Evolutionary conservation across 2,113 vertebrate species (phyloP), one percentile per base, ranked within the genome.

Genomic region (Dendrocopos noguchii): DNA sequence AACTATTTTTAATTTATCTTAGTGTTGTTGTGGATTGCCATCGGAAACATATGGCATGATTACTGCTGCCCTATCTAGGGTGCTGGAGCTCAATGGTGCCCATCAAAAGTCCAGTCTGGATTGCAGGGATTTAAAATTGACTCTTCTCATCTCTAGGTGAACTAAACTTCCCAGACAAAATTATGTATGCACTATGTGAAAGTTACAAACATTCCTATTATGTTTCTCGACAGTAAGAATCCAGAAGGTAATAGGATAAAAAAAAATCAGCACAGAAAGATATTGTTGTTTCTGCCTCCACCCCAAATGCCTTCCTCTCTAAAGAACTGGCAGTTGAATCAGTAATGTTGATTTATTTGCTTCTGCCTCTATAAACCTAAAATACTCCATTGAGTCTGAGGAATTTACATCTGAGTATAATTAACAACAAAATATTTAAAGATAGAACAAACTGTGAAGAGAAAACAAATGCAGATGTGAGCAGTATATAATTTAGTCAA

Each of bases 1-100:
- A 95, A 92, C 59, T 91, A 92, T 96, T 97, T 97, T 97, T 95
- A 96, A 96, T 97, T 94, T 96, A 44, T 93, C 87, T 70, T 91
- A 29, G 65, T 56, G 2, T 93, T 92, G 81, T 70, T 68, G 52
- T 82, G 63, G 27, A 63, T 92, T 81, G 33, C 75, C 87, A 77
- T 25, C 29, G 53, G 84, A 88, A 84, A 95, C 90, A 90, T 81
- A 75, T 80, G 80, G 72, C 50, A 24, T 24, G 7, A 88, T 75
- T 91, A 73, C 57, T 97, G 92, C 91, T 97, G 95, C 93, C 95
- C 91, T 93, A 95, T 96, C 88, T 75, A 87, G 96, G 96, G 75
- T 81, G 80, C 77, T 87, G 82, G 90, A 52, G 24, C 68, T 63
- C 59, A 55, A 1, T 15, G 24, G 29, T 66, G 27, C 27, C 16